Evolutionary conservation across 2,113 vertebrate species (phyloP).

Genomic region (Bostrychus sinensis): DNA sequence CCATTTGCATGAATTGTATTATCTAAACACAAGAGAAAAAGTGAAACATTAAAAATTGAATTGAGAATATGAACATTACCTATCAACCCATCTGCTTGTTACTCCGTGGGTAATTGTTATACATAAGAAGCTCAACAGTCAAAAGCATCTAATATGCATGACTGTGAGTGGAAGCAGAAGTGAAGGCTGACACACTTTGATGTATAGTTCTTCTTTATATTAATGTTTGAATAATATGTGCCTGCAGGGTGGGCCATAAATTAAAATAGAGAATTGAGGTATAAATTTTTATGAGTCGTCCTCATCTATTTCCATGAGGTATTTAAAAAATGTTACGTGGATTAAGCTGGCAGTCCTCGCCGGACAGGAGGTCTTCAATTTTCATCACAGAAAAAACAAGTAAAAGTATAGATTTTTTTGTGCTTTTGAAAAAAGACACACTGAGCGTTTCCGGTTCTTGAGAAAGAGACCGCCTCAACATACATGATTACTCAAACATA

Average conservation of each 20-base stretch:
- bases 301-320: constrained; percentile 95
- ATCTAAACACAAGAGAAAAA: constrained; percentile 89
- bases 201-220: constrained; percentile 98
- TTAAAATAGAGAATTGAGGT: constrained; percentile 93
- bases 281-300: constrained; percentile 97
- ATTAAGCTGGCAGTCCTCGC: constrained; percentile 61
- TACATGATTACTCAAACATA: too few species aligned
- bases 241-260: constrained; percentile 93
- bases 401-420: too few species aligned
- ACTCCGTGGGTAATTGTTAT: constrained; percentile 92
- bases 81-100: constrained; percentile 88
- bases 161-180: constrained; percentile 81
- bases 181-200: constrained; percentile 88
- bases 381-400: neutral
- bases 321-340: constrained; percentile 88
- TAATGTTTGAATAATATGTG: constrained; percentile 99
- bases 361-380: constrained; percentile 7
- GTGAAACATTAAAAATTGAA: constrained; percentile 88
- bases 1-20: constrained; percentile 95
- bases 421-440: too few species aligned
- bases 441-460: too few species aligned
- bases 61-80: constrained; percentile 81
- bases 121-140: constrained; percentile 85
- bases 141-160: constrained; percentile 89
- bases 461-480: too few species aligned